phyloP scores from a whole-genome alignment of 2,113 vertebrate genomes.

The Thymallus thymallus region DNA sequence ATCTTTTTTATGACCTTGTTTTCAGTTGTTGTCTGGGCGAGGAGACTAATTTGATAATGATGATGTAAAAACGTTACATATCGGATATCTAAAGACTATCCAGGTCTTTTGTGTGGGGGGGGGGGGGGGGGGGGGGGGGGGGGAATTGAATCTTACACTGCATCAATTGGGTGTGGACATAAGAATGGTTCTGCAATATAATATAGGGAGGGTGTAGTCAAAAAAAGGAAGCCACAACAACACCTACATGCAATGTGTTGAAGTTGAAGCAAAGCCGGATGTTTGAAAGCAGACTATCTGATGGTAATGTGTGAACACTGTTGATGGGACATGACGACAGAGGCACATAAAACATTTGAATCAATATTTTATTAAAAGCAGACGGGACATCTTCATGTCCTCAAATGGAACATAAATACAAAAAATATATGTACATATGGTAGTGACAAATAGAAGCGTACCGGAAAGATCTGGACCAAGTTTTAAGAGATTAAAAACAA shows the following conservation, averaged over 20 bases:
- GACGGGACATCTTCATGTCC: constrained; percentile 54
- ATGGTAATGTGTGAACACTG: background rate
- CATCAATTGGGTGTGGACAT: no score
- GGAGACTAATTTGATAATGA: no score
- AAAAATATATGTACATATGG: constrained; percentile 73
- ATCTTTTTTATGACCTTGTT: background rate
- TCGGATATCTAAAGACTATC: no score
- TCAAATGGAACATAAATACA: constrained; percentile 76
- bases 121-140: no score
- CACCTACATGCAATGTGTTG: background rate
- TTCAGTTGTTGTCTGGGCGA: background rate
- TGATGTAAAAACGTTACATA: no score
- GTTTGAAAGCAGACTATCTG: background rate
- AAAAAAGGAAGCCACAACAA: background rate
- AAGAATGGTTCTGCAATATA: no score
- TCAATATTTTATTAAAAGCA: constrained; percentile 77
- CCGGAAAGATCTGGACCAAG: constrained; percentile 39
- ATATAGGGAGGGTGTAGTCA: no score
- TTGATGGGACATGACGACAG: background rate
- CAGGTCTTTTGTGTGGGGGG: no score
- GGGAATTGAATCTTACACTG: no score
- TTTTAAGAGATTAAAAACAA: constrained; percentile 37
- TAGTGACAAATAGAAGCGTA: constrained; percentile 63
- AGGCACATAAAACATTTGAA: constrained; percentile 40
- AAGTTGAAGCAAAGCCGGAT: background rate